These are phyloP conservation scores for Seira musarum DNA, from an alignment of 2,888 invertebrate genomes.

Conservation along the genomic window DNA sequence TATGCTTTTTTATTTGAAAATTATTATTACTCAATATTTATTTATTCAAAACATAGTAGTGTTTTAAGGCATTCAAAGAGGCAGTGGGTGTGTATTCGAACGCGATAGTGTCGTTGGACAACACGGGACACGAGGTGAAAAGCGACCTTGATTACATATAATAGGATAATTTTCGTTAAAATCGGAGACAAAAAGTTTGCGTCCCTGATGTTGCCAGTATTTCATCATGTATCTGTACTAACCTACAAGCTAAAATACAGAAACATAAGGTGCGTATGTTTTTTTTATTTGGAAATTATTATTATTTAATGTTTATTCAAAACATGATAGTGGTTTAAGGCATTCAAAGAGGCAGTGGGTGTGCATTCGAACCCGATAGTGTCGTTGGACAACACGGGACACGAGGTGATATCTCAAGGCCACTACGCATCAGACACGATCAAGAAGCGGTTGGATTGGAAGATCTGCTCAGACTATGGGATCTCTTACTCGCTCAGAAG, in stretches of 20 bases:
- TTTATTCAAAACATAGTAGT: too few relatives aligned
- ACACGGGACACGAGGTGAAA: slow-evolving; percentile 99
- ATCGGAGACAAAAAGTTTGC: too few relatives aligned
- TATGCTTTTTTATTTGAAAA: too few relatives aligned
- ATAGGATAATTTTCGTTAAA: too few relatives aligned
- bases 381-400: slow-evolving; percentile 95
- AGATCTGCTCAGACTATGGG: slow-evolving; percentile 95
- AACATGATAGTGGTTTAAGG: too few relatives aligned
- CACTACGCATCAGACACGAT: slow-evolving; percentile 98
- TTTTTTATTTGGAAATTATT: too few relatives aligned
- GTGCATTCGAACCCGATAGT: slow-evolving; percentile 99
- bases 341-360: slow-evolving; percentile 99
- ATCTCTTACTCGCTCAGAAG: slow-evolving; percentile 95
- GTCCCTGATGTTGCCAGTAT: too few relatives aligned
- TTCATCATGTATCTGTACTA: too few relatives aligned
- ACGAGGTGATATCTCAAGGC: slow-evolving; percentile 96
- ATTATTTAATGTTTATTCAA: too few relatives aligned
- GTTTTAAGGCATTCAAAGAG: slow-evolving; percentile 92
- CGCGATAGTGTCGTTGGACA: slow-evolving; percentile 96
- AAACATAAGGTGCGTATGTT: slow-evolving; percentile 90
- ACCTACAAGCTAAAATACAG: slow-evolving; percentile 97
- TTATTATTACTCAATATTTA: neutral
- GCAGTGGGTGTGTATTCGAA: slow-evolving; percentile 99
- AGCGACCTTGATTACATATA: too few relatives aligned
- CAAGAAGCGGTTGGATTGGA: slow-evolving; percentile 84